Base-by-base conservation (phyloP, 2,888 invertebrate species). In the Carabus problematicus region DNA sequence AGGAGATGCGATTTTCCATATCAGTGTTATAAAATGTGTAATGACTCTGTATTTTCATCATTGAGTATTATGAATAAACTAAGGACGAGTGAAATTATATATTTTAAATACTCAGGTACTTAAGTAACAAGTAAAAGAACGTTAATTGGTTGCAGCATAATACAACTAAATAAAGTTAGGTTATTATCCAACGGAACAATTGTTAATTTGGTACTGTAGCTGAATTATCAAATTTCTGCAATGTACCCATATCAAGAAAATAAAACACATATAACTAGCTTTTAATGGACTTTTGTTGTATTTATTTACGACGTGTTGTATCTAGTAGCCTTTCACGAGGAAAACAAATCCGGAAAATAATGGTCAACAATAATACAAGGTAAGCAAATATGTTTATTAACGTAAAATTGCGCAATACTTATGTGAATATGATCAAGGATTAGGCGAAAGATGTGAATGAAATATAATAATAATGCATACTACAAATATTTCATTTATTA, bases 401-500 rank as follows among this genome's bases (percentile, higher is more conserved):
- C n/a, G n/a, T n/a, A n/a, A n/a, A n/a, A n/a, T n/a, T n/a, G n/a
- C n/a, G n/a, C n/a, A n/a, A n/a, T n/a, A n/a, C n/a, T n/a, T n/a
- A n/a, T n/a, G n/a, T 14, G 19, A 52, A 52, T 12, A 9, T n/a
- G 49, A 49, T 7, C 19, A 52, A 14, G 52, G 52, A 52, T 3
- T 14, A 52, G 19, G 19, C 16, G 16, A 52, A 52, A 52, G 52
- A 29, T 52, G 8, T 52, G 29, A 29, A 29, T 3, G n/a, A 3
- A 29, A 3, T 29, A 29, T 29, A 29, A 29, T 29, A 29, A 29
- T 29, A 29, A 29, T 29, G 4, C 14, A 19, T 59, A 58, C 56
- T 66, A 67, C 66, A 67, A 67, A 67, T 67, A 67, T 59, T 67
- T 59, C 58, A 67, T 67, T 67, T 67, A 67, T 67, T 67, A 67